Percentiles rank a stretch among this genome's conserved stretches.
Evolutionary conservation across 2,113 vertebrate species (phyloP).

Genomic region (Chauna torquata): DNA sequence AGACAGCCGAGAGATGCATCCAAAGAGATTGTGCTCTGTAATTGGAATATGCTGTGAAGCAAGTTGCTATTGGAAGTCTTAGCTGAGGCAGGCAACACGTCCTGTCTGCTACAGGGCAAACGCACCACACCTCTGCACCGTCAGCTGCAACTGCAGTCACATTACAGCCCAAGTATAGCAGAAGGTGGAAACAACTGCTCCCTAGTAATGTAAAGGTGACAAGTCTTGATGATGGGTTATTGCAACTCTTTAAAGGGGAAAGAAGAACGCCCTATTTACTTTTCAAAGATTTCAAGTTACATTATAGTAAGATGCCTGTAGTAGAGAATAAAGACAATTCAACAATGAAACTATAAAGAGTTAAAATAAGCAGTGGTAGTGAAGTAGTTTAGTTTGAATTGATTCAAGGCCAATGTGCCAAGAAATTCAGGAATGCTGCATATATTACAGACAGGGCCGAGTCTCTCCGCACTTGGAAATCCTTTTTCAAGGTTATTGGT

Average conservation of each 20-base stretch:
- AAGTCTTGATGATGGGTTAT: neutral
- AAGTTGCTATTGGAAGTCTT: neutral
- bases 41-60: neutral
- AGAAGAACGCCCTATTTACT: neutral
- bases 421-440: constrained; percentile 54
- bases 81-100: neutral
- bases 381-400: neutral
- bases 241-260: neutral
- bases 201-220: neutral
- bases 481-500: neutral
- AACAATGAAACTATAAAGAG: neutral
- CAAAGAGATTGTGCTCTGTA: neutral
- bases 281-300: neutral
- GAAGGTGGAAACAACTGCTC: neutral
- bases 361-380: neutral
- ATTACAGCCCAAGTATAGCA: neutral
- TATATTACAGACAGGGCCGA: constrained; percentile 21
- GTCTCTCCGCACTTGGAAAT: neutral
- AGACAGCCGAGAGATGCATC: neutral
- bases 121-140: neutral
- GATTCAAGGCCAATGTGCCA: constrained; percentile 2
- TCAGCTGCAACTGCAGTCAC: neutral
- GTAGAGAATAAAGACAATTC: neutral
- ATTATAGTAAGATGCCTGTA: neutral
- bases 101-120: neutral